Base-by-base conservation (phyloP, 2,797 vertebrate species). In the Myotis myotis region DNA sequence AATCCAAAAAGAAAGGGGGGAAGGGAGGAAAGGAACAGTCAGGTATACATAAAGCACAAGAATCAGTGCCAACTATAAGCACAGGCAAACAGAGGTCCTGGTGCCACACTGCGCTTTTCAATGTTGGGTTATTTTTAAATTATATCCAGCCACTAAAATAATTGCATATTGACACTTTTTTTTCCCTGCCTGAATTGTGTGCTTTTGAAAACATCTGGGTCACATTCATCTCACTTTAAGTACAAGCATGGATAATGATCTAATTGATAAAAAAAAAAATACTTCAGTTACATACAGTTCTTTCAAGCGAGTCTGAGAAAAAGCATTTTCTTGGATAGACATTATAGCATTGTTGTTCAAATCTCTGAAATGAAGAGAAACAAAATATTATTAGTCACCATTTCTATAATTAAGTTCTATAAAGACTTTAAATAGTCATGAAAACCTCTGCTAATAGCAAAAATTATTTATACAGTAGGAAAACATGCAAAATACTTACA, bases 341-440 rank as follows among this genome's bases (percentile, higher is more conserved):
- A 99, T 99, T 81, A 99, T 98, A 96, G 98, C 99, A 91, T 99
- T 99, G 97, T 99, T 99, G 97, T 99, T 99, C 96, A 99, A 98
- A 98, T 99, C 99, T 94, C 99, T 99, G 97, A 75, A 97, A 97
- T 96, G 91, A 92, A 96, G 96, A 94, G 28, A 97, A 96, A 96
- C 60, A 4, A 85, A 95, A 96, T n/a, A 93, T 91, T 94, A 64
- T 28, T 22, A 76, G 70, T 92, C 83, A 87, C 53, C 49, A 87
- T 72, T 87, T 95, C 82, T 95, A 87, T 36, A 96, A 89, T 81
- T 89, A 95, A 91, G 11, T 87, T 93, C 94, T 13, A 79, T 53
- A 74, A 94, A 96, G 75, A 91, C 20, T 95, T 79, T 70, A 92
- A 81, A 53, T 51, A 75, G 19, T 94, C 75, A 78, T 88, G 64